Base-by-base conservation (phyloP, 2,888 invertebrate genomes). In the Acanthosepion pharaonis region DNA sequence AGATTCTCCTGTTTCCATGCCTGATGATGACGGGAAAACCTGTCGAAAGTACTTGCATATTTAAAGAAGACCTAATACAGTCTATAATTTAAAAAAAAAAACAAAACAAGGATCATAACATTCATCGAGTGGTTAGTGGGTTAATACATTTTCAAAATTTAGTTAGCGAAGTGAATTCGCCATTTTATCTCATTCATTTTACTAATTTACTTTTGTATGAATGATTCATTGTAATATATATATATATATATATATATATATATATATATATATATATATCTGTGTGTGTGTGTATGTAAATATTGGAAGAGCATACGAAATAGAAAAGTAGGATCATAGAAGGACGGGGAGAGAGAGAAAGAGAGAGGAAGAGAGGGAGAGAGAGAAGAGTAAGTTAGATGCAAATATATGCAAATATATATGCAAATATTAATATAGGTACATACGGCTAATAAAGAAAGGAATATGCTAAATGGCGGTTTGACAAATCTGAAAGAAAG, bases 401-500 rank as follows among this genome's bases (percentile, higher is more conserved):
- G 78, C 78, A 78, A 78, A 78, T 78, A 78, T 78, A 78, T 78
- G 33, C n/a, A n/a, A 15, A 78, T n/a, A 78, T n/a, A 78, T 78
- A 78, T 78, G 78, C 78, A 78, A 78, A 78, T 78, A 78, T 78
- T 33, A n/a, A n/a, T 78, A 78, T 78, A 78, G 78, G 78, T 78
- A 78, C 78, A 78, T 78, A 78, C 78, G 78, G 78, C 78, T 78
- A 78, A 78, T 78, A 78, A n/a, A 78, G n/a, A 78, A 78, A 33
- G n/a, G 78, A 78, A 78, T n/a, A 78, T 78, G 78, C 78, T 78
- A 78, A 78, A 78, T 78, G n/a, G n/a, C 78, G 78, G 78, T 78
- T 78, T 78, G 78, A 78, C n/a, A 78, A 33, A 78, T 78, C 78
- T 78, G 78, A 78, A 78, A 78, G 33, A 78, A 33, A 78, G n/a